Evolutionary conservation across 2,888 invertebrate genomes (phyloP), one percentile per base, ranked within the genome.

Genomic region (Aporophyla nigra): DNA sequence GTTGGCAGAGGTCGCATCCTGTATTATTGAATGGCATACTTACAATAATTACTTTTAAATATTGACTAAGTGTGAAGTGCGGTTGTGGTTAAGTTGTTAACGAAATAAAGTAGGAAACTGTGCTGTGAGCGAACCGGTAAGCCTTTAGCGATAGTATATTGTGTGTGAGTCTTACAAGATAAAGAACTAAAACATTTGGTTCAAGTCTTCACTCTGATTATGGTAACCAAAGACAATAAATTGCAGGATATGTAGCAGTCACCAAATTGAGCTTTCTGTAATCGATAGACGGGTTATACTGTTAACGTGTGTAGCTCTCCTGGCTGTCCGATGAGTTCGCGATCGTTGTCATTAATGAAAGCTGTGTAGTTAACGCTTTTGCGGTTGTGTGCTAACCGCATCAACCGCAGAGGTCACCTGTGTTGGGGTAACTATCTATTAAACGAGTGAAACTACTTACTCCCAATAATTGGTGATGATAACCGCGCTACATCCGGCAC

Each of bases 41-140:
- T 21, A 53, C 27, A 66, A 21, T 65, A 33, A 56, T 58, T 43
- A 58, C 51, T 58, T 12, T 4, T 54, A 53, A 82, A 65, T 82
- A 49, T 65, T 74, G 33, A 74, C 14, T 46, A 27, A 24, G 27
- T 56, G 76, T 33, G 71, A 46, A 24, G 33, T 27, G 21, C 65
- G 33, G 33, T 81, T 65, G 75, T 24, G 46, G 75, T 74, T 58
- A 51, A 65, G 9, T 82, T 63, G 58, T 53, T 65, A 65, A 65
- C 46, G 62, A 19, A 40, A 27, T 43, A n/a, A 65, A 65, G 24
- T 59, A 65, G 46, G 58, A 27, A 62, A 65, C 63, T 46, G 1
- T 59, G 63, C 58, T 82, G 33, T 12, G 33, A 19, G 33, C 21
- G 51, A 63, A 54, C 62, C 21, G 61, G 4, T 51, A 19, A 12